Percentiles rank a stretch among this genome's conserved stretches.
phyloP scores from a whole-genome alignment of 2,888 invertebrate genomes.

The Taphrorychus bicolor region DNA sequence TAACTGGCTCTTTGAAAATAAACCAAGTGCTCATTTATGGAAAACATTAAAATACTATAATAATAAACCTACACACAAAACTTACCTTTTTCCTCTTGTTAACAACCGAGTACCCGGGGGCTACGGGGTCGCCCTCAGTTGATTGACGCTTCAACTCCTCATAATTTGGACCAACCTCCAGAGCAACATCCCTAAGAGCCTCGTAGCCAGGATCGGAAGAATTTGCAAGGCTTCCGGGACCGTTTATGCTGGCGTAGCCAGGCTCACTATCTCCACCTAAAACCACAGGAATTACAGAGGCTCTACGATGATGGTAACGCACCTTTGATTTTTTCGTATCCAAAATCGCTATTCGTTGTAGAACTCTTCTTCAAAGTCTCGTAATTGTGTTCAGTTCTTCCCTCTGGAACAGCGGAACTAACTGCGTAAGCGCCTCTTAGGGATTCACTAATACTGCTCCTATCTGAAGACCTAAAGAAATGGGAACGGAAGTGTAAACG shows the following conservation, averaged over 20 bases:
- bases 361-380: conserved; percentile 65
- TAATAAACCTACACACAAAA: background rate
- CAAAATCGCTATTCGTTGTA: conserved; percentile 48
- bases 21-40: background rate
- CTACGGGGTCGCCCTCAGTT: conserved; percentile 53
- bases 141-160: conserved; percentile 71
- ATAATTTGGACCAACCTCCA: conserved; percentile 79
- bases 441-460: conserved; percentile 14
- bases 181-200: conserved; percentile 62
- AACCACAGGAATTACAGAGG: background rate
- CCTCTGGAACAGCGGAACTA: background rate
- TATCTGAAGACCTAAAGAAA: conserved; percentile 29
- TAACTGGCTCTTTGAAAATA: background rate
- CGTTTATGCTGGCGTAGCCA: conserved; percentile 60
- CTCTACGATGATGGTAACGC: background rate
- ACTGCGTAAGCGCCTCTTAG: conserved; percentile 49
- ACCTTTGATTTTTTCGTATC: conserved; percentile 53
- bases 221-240: conserved; percentile 67
- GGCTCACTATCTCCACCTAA: conserved; percentile 48
- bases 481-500: too few species aligned
- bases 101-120: conserved; percentile 64
- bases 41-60: background rate
- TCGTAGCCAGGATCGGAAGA: conserved; percentile 77
- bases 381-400: conserved; percentile 63
- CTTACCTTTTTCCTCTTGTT: conserved; percentile 60